Percentiles rank a stretch among this genome's conserved stretches.
phyloP scores from a whole-genome alignment of 1,140 invertebrate species.

The Lepidurus packardi region DNA sequence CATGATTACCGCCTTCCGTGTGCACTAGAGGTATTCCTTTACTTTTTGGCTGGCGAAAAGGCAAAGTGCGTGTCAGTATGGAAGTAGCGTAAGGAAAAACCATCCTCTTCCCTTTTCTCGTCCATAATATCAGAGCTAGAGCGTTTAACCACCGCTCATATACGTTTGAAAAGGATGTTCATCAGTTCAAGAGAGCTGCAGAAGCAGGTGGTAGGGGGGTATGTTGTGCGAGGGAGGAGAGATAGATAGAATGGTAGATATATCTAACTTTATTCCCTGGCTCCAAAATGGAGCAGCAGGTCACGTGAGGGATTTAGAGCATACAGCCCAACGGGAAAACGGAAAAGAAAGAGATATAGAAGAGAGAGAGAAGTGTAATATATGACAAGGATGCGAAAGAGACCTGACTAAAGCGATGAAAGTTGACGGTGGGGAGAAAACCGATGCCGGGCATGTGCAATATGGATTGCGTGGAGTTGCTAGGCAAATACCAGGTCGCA shows the following conservation, averaged over 20 bases:
- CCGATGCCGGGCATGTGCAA: neutral
- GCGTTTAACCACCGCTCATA: neutral
- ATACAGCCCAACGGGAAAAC: neutral
- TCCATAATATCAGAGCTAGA: neutral
- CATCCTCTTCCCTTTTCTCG: neutral
- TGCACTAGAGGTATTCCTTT: neutral
- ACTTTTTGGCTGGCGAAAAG: neutral
- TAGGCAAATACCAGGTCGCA: neutral
- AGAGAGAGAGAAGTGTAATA: neutral
- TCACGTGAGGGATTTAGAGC: slow-evolving; percentile 13
- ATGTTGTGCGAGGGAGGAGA: neutral
- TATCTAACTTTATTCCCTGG: neutral
- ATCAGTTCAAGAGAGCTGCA: neutral
- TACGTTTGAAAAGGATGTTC: neutral
- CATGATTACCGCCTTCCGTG: neutral
- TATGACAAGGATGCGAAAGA: slow-evolving; percentile 14
- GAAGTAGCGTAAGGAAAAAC: too few species aligned
- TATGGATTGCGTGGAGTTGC: neutral
- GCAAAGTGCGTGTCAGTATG: neutral
- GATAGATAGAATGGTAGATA: neutral
- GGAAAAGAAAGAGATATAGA: neutral
- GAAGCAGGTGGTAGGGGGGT: neutral
- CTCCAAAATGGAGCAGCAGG: neutral
- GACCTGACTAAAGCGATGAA: neutral
- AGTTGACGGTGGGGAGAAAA: neutral